Base-by-base conservation (phyloP, 2,797 vertebrate genomes). In the Mormyrus hasselquistii region DNA sequence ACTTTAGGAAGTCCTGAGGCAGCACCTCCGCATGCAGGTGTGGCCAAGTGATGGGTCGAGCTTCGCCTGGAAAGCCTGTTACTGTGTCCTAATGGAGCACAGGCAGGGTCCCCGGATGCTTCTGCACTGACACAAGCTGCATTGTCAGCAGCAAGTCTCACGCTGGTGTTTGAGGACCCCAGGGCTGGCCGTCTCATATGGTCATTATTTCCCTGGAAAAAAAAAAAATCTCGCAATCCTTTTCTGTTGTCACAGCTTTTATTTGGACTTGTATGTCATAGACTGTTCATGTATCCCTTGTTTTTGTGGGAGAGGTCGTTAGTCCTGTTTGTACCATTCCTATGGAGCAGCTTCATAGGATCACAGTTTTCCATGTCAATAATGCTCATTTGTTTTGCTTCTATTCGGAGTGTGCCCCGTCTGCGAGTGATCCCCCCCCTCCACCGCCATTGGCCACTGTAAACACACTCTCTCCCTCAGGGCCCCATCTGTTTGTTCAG, bases 401-500 rank as follows among this genome's bases (percentile, higher is more conserved):
- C 34, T 44, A 53, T 86, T 87, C 9, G 38, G 14, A 34, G 86
- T 44, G 73, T 52, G 73, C 53, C 25, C 65, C 38, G 62, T 38
- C 59, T n/a, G 38, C 49, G 52, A 59, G 50, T 89, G 29, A 44
- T 65, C 50, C 41, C 86, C 82, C 89, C 38, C 73, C 14, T 6
- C n/a, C 38, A n/a, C 19, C 7, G 38, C 5, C 22, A 25, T 14
- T 22, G 38, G 22, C 29, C 76, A 69, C 82, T 55, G 82, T 88
- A 90, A 90, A 88, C 87, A 88, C 89, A 57, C 47, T 25, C 34
- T 1, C 19, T 47, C 57, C 82, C 87, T 29, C 79, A 88, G 85
- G 89, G 89, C 87, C 86, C 57, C 41, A 57, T 88, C 49, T 90
- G 47, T 90, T 90, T 90, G 82, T 90, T 90, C 87, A 88, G 89